Evolutionary conservation across 2,113 vertebrate genomes (phyloP).

Genomic region (Genyomyrus donnyi): DNA sequence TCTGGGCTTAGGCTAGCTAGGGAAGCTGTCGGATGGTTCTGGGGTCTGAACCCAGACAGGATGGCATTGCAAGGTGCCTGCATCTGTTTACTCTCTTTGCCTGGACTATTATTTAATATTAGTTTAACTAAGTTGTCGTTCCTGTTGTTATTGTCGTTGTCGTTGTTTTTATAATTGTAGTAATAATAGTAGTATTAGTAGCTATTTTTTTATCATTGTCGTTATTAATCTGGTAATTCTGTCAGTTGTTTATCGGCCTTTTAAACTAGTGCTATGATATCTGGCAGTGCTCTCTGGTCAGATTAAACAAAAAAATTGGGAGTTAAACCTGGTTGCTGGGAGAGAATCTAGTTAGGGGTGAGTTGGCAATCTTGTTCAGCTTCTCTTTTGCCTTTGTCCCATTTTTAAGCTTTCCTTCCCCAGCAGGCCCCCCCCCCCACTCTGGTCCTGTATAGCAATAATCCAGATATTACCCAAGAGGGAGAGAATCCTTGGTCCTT

Average conservation of each 20-base stretch:
- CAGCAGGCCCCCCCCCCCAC: neutral
- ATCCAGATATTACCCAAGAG: neutral
- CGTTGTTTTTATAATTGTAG: slow-evolving; percentile 20
- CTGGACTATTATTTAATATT: slow-evolving; percentile 44
- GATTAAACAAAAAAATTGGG: slow-evolving; percentile 10
- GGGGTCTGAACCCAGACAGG: neutral
- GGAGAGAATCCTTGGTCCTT: neutral
- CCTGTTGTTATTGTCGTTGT: slow-evolving; percentile 24
- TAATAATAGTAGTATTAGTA: slow-evolving; percentile 7
- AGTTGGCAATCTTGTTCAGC: neutral
- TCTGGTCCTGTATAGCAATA: neutral
- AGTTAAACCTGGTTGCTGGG: neutral
- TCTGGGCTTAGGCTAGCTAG: slow-evolving; percentile 26
- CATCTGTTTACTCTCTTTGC: slow-evolving; percentile 34
- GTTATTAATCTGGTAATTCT: slow-evolving; percentile 30
- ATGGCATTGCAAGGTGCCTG: slow-evolving; percentile 4
- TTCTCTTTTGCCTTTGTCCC: neutral
- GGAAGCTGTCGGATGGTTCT: neutral
- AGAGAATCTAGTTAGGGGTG: neutral
- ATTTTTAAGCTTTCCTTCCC: neutral
- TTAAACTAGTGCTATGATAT: slow-evolving; percentile 20
- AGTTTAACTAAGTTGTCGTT: slow-evolving; percentile 35
- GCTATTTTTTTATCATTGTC: slow-evolving; percentile 28
- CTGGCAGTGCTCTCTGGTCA: slow-evolving; percentile 18
- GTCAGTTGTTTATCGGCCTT: slow-evolving; percentile 24